Evolutionary conservation across 2,888 invertebrate species (phyloP), one percentile per base, ranked within the genome.

Genomic region (Morpho helenor): DNA sequence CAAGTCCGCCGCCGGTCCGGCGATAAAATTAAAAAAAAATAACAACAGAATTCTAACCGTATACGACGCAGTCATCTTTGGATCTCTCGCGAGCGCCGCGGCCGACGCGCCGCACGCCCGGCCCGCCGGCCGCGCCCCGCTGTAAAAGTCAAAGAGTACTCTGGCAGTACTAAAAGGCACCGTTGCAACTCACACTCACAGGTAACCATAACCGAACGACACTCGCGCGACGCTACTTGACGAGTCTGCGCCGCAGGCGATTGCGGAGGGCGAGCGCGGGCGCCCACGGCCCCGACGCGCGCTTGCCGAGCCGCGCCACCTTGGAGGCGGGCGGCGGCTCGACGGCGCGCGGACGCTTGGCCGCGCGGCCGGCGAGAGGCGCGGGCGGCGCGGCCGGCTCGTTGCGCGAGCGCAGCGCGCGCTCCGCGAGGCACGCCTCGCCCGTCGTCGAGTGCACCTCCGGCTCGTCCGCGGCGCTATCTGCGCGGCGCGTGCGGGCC

Each of bases 41-140:
- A 81, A 83, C 80, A 82, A 81, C 80, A 77, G 77, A 79, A 79
- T 73, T 74, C 74, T 74, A 75, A 82, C 79, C 82, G 83, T 78
- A 80, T 77, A 79, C 81, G 71, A 79, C 79, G 80, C 84, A 77
- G 82, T 76, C 82, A 77, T 83, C 85, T 86, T 86, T 82, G 86
- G 83, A 85, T 79, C 76, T 72, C 72, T 69, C 70, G 64, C 61
- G 63, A 66, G 63, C 64, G 63, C 67, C 68, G 65, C 59, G 61
- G 57, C 56, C 48, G 65, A 61, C 44, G 56, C 61, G 62, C 67
- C 62, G 60, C 57, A 60, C 44, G 56, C 61, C 67, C 62, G 60
- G 59, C 60, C 64, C 49, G 43, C 40, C 49, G 40, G 66, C 65
- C 69, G 65, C 63, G 57, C 43, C 59, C 55, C 51, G 44, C 63